phyloP scores from a whole-genome alignment of 2,888 invertebrate species.

The Plagiodera versicolora region DNA sequence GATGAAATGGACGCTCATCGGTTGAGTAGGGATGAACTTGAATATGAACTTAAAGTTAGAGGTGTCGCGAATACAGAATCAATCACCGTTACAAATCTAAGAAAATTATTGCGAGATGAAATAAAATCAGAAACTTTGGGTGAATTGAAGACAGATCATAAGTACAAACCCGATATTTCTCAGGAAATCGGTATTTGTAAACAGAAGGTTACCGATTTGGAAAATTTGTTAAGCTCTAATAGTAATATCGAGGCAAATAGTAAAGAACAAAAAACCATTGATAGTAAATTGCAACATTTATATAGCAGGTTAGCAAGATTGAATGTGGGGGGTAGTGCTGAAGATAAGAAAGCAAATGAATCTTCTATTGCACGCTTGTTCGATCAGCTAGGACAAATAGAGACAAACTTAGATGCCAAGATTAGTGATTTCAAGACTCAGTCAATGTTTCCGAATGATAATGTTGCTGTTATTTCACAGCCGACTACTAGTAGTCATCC shows the following conservation, averaged over 20 bases:
- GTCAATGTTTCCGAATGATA: neutral
- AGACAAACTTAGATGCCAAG: neutral
- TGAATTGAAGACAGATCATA: neutral
- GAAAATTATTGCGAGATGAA: neutral
- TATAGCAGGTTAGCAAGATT: neutral
- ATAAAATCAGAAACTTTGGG: neutral
- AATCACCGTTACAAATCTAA: neutral
- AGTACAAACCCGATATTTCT: conserved; percentile 1
- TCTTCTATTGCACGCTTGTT: neutral
- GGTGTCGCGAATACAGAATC: neutral
- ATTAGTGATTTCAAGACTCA: neutral
- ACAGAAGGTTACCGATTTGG: neutral
- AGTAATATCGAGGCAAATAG: neutral
- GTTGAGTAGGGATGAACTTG: too few species aligned
- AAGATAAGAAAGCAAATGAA: neutral
- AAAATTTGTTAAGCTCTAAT: neutral
- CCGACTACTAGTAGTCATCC: neutral
- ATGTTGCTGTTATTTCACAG: neutral
- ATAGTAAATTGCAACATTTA: neutral
- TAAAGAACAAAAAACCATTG: neutral
- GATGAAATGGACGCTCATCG: neutral
- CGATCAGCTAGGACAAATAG: neutral
- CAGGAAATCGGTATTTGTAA: neutral
- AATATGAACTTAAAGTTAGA: neutral
- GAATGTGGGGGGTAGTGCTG: neutral